These are phyloP conservation scores for Dinocampus coccinellae DNA, from an alignment of 2,888 invertebrate species.

Conservation along the genomic window DNA sequence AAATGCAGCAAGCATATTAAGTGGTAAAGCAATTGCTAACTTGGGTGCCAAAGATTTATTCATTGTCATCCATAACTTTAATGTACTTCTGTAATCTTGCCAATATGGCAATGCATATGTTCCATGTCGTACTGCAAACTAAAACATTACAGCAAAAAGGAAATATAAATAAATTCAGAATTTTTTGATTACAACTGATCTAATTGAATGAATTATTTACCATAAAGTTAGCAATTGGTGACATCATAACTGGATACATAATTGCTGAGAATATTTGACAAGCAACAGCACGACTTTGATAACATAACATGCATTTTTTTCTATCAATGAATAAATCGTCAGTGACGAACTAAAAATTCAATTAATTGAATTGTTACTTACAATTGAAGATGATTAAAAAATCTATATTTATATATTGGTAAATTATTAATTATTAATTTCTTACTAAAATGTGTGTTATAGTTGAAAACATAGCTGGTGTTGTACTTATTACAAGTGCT, in stretches of 20 bases:
- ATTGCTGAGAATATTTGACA: slow-evolving; percentile 73
- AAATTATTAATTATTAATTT: too few species aligned
- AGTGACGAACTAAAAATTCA: slow-evolving; percentile 71
- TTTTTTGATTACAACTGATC: neutral
- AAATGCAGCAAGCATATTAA: slow-evolving; percentile 73
- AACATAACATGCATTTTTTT: slow-evolving; percentile 76
- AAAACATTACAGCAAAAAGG: slow-evolving; percentile 66
- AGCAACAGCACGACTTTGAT: slow-evolving; percentile 74
- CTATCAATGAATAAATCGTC: slow-evolving; percentile 73
- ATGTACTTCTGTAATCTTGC: slow-evolving; percentile 72
- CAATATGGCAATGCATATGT: slow-evolving; percentile 78
- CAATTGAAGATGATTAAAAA: too few species aligned
- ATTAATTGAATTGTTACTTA: neutral
- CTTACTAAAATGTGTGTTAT: slow-evolving; percentile 74
- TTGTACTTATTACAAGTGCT: slow-evolving; percentile 74
- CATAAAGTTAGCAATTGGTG: slow-evolving; percentile 74
- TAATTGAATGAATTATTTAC: slow-evolving; percentile 66
- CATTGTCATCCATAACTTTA: slow-evolving; percentile 71
- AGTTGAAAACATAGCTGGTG: slow-evolving; percentile 74
- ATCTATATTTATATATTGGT: too few species aligned
- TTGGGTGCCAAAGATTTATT: slow-evolving; percentile 72
- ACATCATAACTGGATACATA: slow-evolving; percentile 75
- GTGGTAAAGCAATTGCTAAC: slow-evolving; percentile 70
- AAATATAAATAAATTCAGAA: slow-evolving; percentile 4
- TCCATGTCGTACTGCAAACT: slow-evolving; percentile 74